These are phyloP conservation scores for Xiphophorus hellerii DNA, from an alignment of 2,113 vertebrate species.

Conservation along the genomic window DNA sequence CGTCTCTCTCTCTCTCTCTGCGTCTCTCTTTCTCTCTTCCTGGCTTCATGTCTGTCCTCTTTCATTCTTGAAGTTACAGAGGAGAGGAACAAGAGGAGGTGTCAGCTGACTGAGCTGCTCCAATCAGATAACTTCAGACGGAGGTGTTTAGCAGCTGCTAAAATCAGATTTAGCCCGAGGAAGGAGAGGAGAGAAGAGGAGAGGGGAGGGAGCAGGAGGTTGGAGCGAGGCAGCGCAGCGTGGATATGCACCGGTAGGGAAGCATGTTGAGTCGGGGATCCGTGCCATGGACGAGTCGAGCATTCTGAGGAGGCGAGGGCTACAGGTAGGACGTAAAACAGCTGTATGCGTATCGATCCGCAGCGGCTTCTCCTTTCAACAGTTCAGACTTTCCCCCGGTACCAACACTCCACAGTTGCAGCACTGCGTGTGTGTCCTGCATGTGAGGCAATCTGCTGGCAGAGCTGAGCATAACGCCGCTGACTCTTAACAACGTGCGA, in stretches of 20 bases:
- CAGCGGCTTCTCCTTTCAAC: conserved; percentile 27
- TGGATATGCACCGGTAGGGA: conserved; percentile 82
- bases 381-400: conserved; percentile 59
- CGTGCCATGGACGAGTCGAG: conserved; percentile 91
- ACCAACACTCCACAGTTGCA: conserved; percentile 38
- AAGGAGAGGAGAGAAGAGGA: conserved; percentile 50
- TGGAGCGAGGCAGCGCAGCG: conserved; percentile 79
- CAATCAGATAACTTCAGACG: conserved; percentile 94
- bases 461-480: conserved; percentile 19
- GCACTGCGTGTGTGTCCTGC: conserved; percentile 24
- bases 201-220: conserved; percentile 51
- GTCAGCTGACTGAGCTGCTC: conserved; percentile 90
- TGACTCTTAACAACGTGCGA: background rate
- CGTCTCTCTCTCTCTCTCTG: background rate
- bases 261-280: conserved; percentile 73
- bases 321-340: conserved; percentile 86
- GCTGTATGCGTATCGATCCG: background rate
- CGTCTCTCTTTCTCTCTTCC: background rate
- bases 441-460: conserved; percentile 28
- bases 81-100: conserved; percentile 77
- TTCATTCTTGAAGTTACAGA: conserved; percentile 86
- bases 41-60: conserved; percentile 39
- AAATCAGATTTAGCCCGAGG: conserved; percentile 86
- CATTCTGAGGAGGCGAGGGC: conserved; percentile 91
- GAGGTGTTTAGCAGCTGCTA: conserved; percentile 92